Percentiles rank a stretch among this genome's conserved stretches.
Conservation (phyloP, 2,113 vertebrate species). For the Noctilio leporinus region DNA sequence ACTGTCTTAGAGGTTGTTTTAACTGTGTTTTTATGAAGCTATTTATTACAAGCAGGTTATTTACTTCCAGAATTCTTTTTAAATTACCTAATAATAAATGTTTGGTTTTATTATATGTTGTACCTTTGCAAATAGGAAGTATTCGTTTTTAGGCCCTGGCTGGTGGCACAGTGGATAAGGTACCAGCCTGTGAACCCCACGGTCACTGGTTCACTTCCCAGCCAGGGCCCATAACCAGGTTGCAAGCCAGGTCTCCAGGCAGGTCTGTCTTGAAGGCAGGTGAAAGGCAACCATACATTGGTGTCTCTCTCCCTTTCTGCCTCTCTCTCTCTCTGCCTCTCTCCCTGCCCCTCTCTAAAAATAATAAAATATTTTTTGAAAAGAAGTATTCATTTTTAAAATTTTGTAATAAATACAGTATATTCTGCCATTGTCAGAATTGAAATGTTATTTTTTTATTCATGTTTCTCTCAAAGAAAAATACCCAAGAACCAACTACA, state of each 20-base stretch:
- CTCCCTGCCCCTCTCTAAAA: too few relatives aligned
- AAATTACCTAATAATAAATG: neutral
- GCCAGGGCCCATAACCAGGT: too few relatives aligned
- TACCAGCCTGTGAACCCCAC: too few relatives aligned
- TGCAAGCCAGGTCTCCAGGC: too few relatives aligned
- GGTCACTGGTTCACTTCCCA: too few relatives aligned
- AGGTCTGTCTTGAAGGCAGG: too few relatives aligned
- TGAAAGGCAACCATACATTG: too few relatives aligned
- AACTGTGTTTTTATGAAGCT: neutral
- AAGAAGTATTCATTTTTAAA: slow-evolving; percentile 24
- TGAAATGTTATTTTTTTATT: slow-evolving; percentile 48
- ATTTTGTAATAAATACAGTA: neutral
- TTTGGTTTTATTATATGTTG: slow-evolving; percentile 1
- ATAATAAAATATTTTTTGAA: too few relatives aligned
- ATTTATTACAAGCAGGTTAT: neutral
- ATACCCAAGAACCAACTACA: slow-evolving; percentile 22
- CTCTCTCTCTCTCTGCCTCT: too few relatives aligned
- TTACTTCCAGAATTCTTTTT: slow-evolving; percentile 36
- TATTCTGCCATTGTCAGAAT: neutral
- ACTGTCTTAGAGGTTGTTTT: neutral
- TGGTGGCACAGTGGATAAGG: too few relatives aligned
- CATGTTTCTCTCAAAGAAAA: slow-evolving; percentile 61
- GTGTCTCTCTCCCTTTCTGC: too few relatives aligned
- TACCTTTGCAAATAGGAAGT: slow-evolving; percentile 7
- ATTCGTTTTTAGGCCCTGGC: neutral